These are phyloP conservation scores for Bombyx mori DNA, from an alignment of 1,140 invertebrate species.

Conservation along the genomic window DNA sequence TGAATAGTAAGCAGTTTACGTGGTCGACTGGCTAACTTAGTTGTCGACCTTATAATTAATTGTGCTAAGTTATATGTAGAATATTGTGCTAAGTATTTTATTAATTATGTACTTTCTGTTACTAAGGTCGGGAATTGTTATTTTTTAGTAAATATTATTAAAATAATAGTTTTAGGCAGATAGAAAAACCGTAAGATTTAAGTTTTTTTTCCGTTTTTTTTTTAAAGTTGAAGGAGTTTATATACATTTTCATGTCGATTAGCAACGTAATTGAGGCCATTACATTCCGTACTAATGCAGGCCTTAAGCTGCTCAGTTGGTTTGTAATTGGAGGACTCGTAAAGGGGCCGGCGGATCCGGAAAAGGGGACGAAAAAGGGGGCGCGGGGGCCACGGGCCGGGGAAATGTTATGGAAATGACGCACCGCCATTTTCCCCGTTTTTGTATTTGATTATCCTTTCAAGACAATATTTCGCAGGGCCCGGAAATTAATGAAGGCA, in stretches of 20 bases:
- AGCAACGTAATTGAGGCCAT: slow-evolving; percentile 52
- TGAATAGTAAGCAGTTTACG: no score
- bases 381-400: slow-evolving; percentile 28
- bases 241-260: not conserved
- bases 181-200: no score
- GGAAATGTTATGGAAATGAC: slow-evolving; percentile 68
- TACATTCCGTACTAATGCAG: slow-evolving; percentile 58
- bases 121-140: no score
- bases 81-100: no score
- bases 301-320: slow-evolving; percentile 61
- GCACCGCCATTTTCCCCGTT: slow-evolving; percentile 67
- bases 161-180: no score
- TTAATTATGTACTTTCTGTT: no score
- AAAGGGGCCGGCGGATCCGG: slow-evolving; percentile 54
- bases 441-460: slow-evolving; percentile 72
- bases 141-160: no score
- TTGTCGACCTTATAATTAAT: no score
- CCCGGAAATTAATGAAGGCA: slow-evolving; percentile 68
- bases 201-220: not conserved
- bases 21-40: no score
- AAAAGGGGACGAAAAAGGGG: slow-evolving; percentile 53
- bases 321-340: slow-evolving; percentile 63
- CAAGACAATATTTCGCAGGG: slow-evolving; percentile 69
- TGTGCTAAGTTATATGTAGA: no score
- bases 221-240: not conserved